Evolutionary conservation across 2,797 vertebrate species (phyloP).

Genomic region (Falco biarmicus): DNA sequence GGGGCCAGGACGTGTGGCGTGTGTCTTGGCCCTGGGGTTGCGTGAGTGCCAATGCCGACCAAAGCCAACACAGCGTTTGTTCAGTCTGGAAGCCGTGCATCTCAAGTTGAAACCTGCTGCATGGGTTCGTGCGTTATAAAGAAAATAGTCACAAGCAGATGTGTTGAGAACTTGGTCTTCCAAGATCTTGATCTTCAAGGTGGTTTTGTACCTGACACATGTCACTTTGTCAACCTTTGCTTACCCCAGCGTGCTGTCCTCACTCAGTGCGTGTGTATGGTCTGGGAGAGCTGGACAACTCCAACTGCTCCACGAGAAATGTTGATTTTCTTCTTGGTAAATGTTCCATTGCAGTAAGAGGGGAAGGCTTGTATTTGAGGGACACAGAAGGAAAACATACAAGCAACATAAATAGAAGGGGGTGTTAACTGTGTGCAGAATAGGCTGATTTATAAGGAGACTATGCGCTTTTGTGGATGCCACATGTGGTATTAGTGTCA

Average conservation of each 20-base stretch:
- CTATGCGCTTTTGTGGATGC: neutral
- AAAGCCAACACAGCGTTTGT: slow-evolving; percentile 23
- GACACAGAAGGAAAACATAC: neutral
- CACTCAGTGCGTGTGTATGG: neutral
- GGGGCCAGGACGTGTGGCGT: slow-evolving; percentile 44
- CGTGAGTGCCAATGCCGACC: slow-evolving; percentile 32
- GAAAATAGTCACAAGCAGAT: slow-evolving; percentile 16
- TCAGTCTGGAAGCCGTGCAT: neutral
- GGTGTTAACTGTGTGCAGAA: neutral
- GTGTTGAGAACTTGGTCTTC: neutral
- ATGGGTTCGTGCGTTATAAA: neutral
- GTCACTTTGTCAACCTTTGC: neutral
- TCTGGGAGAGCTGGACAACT: neutral
- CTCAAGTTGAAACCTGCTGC: neutral
- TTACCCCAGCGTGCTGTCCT: neutral
- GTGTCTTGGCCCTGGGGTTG: slow-evolving; percentile 13
- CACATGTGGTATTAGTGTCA: neutral
- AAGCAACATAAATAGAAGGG: neutral
- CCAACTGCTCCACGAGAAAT: neutral
- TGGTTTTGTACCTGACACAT: neutral
- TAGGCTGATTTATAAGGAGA: neutral
- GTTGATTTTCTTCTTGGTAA: slow-evolving; percentile 19
- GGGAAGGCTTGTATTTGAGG: neutral
- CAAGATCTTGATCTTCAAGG: neutral
- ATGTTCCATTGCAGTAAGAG: neutral